phyloP scores from a whole-genome alignment of 2,797 vertebrate genomes.

The Neosalanx taihuensis region DNA sequence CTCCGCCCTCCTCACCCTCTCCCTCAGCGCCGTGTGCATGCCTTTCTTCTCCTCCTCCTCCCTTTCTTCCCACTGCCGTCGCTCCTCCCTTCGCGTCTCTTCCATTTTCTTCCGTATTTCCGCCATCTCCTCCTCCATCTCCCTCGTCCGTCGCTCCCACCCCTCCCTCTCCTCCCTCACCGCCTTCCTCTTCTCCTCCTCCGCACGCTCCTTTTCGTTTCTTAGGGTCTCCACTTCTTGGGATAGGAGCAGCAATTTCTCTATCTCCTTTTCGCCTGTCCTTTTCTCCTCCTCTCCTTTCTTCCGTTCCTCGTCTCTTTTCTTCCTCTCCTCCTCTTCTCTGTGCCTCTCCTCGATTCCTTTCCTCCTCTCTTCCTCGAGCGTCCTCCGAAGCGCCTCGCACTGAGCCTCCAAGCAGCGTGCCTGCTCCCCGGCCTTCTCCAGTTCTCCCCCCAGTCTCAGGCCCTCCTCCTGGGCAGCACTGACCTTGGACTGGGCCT shows the following conservation, averaged over 20 bases:
- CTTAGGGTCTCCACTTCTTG: constrained; percentile 68
- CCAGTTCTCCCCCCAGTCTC: constrained; percentile 59
- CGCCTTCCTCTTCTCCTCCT: constrained; percentile 65
- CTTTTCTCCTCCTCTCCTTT: constrained; percentile 50
- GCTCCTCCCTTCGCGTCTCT: constrained; percentile 76
- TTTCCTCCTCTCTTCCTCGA: constrained; percentile 49
- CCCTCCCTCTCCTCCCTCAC: constrained; percentile 69
- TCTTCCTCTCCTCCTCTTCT: constrained; percentile 47
- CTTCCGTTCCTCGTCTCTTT: constrained; percentile 33
- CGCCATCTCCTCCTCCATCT: constrained; percentile 75
- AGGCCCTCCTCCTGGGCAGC: constrained; percentile 59
- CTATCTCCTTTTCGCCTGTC: constrained; percentile 55
- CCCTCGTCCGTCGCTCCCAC: constrained; percentile 68
- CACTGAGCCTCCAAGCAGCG: constrained; percentile 63
- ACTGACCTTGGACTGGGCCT: constrained; percentile 57
- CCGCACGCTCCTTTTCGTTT: constrained; percentile 57
- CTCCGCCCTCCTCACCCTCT: constrained; percentile 84
- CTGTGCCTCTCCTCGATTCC: constrained; percentile 12
- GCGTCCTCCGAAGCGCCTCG: constrained; percentile 60
- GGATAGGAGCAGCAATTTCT: constrained; percentile 60
- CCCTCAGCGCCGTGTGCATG: constrained; percentile 77
- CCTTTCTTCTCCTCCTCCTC: constrained; percentile 82
- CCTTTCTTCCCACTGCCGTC: constrained; percentile 81
- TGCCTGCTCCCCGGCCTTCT: constrained; percentile 65
- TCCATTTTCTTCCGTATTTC: constrained; percentile 77